A percentile compares a stretch with the other conserved stretches of the same genome.
Evolutionary conservation across 2,113 vertebrate genomes (phyloP).

Genomic region (Microtus oregoni): DNA sequence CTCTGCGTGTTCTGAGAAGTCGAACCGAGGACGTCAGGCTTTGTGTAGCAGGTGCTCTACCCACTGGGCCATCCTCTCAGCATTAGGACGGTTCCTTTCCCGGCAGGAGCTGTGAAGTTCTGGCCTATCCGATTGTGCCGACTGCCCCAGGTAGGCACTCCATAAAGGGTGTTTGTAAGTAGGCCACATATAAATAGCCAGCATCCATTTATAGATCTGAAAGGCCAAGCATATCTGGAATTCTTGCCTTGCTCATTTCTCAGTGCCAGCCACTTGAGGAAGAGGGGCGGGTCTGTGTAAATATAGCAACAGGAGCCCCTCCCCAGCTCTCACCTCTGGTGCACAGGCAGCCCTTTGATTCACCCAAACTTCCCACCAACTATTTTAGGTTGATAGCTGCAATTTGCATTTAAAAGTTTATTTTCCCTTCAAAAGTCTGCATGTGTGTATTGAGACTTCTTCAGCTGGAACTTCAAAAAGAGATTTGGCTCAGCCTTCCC

Average conservation of each 20-base stretch:
- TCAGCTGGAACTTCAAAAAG: slow-evolving; percentile 42
- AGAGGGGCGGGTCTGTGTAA: not conserved
- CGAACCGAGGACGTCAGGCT: not conserved
- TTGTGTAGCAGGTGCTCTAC: not conserved
- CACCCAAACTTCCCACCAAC: not conserved
- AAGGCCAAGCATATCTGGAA: slow-evolving; percentile 34
- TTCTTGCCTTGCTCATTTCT: slow-evolving; percentile 54
- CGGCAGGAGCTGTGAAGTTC: not conserved
- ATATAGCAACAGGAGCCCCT: not conserved
- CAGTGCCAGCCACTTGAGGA: not conserved
- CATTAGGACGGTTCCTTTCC: not conserved
- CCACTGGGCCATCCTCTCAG: not conserved
- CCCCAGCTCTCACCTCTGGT: not conserved
- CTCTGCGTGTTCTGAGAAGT: not conserved
- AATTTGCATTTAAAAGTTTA: slow-evolving; percentile 14
- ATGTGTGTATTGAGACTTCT: not conserved
- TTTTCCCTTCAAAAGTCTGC: slow-evolving; percentile 15
- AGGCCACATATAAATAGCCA: slow-evolving; percentile 52
- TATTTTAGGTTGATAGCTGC: slow-evolving; percentile 10
- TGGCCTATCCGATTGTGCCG: not conserved
- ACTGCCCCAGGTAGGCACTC: slow-evolving; percentile 26
- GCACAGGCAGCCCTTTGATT: not conserved
- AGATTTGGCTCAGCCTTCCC: not conserved
- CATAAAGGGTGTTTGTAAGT: slow-evolving; percentile 58
- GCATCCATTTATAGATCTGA: slow-evolving; percentile 52